A percentile compares a stretch with the other conserved stretches of the same genome.
Evolutionary conservation across 2,113 vertebrate genomes (phyloP).

Genomic region (Cryptotis parvus): DNA sequence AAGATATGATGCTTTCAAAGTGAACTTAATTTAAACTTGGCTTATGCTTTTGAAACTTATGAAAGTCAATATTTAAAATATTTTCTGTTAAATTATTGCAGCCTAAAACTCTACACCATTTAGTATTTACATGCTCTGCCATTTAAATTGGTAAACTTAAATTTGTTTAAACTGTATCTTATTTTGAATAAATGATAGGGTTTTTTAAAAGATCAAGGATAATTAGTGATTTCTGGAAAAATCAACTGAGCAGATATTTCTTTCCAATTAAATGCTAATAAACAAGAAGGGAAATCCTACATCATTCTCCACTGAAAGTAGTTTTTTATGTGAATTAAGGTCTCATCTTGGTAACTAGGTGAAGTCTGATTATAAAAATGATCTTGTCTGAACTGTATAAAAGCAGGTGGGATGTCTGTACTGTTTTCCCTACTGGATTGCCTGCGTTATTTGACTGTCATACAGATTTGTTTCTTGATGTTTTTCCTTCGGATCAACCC

Average conservation of each 20-base stretch:
- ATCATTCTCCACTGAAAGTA: not conserved
- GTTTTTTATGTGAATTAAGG: not conserved
- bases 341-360: not conserved
- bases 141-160: not conserved
- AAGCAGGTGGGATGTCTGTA: not conserved
- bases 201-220: not conserved
- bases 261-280: not conserved
- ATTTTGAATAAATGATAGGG: conserved; percentile 6
- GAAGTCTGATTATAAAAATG: not conserved
- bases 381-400: not conserved
- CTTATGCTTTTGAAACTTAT: not conserved
- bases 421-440: not conserved
- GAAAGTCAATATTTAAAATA: not conserved
- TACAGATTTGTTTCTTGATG: not conserved
- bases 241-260: not conserved
- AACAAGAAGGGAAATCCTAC: not conserved
- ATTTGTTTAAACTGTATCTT: conserved; percentile 46
- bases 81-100: conserved; percentile 5
- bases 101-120: not conserved
- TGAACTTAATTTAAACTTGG: not conserved
- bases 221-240: not conserved
- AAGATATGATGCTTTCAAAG: not conserved
- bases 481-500: not conserved
- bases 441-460: not conserved
- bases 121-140: not conserved